phyloP scores from a whole-genome alignment of 2,113 vertebrate species.

The Carlito syrichta region DNA sequence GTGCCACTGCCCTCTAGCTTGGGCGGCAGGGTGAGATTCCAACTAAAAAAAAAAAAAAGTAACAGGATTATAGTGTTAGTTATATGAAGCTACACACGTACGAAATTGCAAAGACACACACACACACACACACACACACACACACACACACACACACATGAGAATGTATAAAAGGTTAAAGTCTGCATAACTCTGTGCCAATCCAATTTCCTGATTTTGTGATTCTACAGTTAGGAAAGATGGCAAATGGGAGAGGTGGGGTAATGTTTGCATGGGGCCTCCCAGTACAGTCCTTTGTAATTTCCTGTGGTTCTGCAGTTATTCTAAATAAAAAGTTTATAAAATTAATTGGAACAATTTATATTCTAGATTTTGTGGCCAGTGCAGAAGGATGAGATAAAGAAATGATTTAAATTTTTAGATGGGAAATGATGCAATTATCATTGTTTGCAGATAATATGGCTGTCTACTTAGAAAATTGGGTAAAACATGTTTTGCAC shows the following conservation, averaged over 20 bases:
- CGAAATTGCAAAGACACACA: background rate
- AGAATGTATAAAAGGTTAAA: no score
- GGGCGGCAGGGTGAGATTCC: no score
- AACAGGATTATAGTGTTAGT: background rate
- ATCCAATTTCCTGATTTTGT: background rate
- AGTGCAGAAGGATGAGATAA: background rate
- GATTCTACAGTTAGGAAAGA: background rate
- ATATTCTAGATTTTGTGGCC: background rate
- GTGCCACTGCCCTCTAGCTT: no score
- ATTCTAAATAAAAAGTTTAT: background rate
- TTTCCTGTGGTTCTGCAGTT: background rate
- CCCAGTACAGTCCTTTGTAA: background rate
- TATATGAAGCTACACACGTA: background rate
- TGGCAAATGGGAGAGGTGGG: fast-evolving
- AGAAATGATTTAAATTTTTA: conserved; percentile 15
- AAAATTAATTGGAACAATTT: background rate
- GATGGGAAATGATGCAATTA: background rate
- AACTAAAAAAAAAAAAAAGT: no score
- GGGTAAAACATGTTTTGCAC: background rate
- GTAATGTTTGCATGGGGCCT: no score
- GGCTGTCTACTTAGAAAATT: conserved; percentile 20
- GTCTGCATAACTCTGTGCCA: background rate
- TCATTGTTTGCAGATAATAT: conserved; percentile 28
- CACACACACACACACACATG: no score
- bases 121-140: background rate